Percentiles rank a stretch among this genome's conserved stretches.
phyloP scores from a whole-genome alignment of 2,888 invertebrate genomes.

The Hoplodrina ambigua region DNA sequence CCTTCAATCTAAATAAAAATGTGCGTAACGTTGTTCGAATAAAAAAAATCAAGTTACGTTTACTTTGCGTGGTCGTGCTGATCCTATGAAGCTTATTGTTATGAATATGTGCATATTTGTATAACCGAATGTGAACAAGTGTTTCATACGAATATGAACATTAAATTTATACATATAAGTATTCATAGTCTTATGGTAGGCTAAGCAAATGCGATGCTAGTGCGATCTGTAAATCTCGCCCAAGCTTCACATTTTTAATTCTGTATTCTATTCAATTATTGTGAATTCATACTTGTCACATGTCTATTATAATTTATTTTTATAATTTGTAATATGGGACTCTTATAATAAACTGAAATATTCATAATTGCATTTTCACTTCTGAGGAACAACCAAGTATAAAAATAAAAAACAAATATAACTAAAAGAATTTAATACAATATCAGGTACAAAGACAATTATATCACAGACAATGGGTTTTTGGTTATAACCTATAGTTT shows the following conservation, averaged over 20 bases:
- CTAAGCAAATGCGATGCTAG: background rate
- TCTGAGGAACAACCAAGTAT: slow-evolving; percentile 32
- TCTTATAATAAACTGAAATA: slow-evolving; percentile 72
- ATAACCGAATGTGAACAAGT: background rate
- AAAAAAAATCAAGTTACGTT: too few relatives aligned
- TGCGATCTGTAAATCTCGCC: background rate
- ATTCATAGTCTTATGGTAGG: too few relatives aligned
- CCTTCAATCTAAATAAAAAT: too few relatives aligned
- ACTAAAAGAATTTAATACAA: slow-evolving; percentile 62
- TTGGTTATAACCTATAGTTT: slow-evolving; percentile 45
- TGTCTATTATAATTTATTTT: slow-evolving; percentile 56
- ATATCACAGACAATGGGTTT: slow-evolving; percentile 68
- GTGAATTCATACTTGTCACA: slow-evolving; percentile 35
- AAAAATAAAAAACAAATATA: slow-evolving; percentile 31
- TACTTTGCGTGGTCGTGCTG: too few relatives aligned
- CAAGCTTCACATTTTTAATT: slow-evolving; percentile 5
- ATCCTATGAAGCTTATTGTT: too few relatives aligned
- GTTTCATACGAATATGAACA: too few relatives aligned
- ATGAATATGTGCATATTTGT: too few relatives aligned
- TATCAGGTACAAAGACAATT: slow-evolving; percentile 66
- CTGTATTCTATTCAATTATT: slow-evolving; percentile 33
- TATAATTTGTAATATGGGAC: slow-evolving; percentile 69
- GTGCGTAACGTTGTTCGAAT: too few relatives aligned
- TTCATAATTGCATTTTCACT: slow-evolving; percentile 77
- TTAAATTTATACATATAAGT: too few relatives aligned